Evolutionary conservation across 1,140 invertebrate species (phyloP).

Genomic region (Wasmannia auropunctata): DNA sequence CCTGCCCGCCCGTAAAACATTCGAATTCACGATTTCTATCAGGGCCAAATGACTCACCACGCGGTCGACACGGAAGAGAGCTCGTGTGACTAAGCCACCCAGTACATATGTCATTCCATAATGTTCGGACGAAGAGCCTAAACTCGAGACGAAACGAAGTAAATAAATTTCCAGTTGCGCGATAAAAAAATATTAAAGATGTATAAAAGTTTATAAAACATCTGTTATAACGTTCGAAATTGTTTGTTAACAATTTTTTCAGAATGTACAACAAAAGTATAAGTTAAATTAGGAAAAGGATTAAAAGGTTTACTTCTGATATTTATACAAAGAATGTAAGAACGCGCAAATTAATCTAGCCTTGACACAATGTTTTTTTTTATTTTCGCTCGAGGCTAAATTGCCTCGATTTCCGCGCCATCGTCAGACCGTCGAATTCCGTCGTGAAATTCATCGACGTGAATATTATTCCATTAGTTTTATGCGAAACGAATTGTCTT

Average conservation of each 20-base stretch:
- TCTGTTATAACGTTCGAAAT: background rate
- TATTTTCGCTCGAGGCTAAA: background rate
- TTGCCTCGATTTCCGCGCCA: background rate
- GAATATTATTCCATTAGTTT: slow-evolving; percentile 31
- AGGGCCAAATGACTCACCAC: slow-evolving; percentile 50
- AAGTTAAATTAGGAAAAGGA: background rate
- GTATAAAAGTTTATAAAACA: background rate
- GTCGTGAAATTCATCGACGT: background rate
- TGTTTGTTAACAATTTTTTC: background rate
- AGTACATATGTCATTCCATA: slow-evolving; percentile 29
- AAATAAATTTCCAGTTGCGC: background rate
- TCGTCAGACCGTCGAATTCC: background rate
- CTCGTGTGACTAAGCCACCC: slow-evolving; percentile 35
- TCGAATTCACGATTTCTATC: slow-evolving; percentile 51
- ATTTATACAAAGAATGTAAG: background rate
- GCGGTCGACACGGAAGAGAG: slow-evolving; percentile 37
- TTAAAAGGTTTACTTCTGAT: background rate
- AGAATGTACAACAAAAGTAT: background rate
- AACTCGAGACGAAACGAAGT: background rate
- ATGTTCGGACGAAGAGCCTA: background rate
- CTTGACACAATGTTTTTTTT: background rate
- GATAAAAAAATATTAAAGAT: background rate
- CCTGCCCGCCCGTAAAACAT: slow-evolving; percentile 12
- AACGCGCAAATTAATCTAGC: background rate
- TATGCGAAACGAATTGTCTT: background rate